Evolutionary conservation across 2,797 vertebrate genomes (phyloP).

Genomic region (Pseudochirops cupreus): DNA sequence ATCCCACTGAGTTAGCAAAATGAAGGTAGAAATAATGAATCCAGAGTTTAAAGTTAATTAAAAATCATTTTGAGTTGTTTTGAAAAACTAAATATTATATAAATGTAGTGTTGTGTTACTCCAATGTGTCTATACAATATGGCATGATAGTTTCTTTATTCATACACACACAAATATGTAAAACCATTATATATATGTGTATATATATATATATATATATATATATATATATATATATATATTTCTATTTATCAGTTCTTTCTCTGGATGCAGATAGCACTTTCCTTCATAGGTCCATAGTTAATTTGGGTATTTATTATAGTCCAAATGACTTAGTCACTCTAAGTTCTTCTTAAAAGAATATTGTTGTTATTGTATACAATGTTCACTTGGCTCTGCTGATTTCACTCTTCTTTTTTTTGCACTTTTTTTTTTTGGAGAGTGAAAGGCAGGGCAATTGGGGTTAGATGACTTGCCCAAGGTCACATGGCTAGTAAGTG

Average conservation of each 20-base stretch:
- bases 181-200: too few species aligned
- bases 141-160: too few species aligned
- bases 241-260: neutral
- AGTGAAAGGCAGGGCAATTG: too few species aligned
- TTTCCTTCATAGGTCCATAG: neutral
- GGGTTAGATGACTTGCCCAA: too few species aligned
- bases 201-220: neutral
- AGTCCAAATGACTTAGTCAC: neutral
- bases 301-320: neutral
- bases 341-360: neutral
- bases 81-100: neutral
- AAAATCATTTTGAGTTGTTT: neutral
- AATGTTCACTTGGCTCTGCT: neutral
- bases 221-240: neutral
- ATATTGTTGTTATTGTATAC: neutral
- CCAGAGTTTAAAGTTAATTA: neutral
- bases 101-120: neutral
- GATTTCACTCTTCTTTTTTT: neutral
- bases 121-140: neutral
- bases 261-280: neutral
- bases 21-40: neutral
- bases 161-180: too few species aligned
- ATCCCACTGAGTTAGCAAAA: neutral
- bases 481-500: too few species aligned
- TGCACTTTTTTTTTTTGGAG: too few species aligned